These are phyloP conservation scores for Pseudococcus viburni DNA, from an alignment of 2,888 invertebrate genomes.

Conservation along the genomic window DNA sequence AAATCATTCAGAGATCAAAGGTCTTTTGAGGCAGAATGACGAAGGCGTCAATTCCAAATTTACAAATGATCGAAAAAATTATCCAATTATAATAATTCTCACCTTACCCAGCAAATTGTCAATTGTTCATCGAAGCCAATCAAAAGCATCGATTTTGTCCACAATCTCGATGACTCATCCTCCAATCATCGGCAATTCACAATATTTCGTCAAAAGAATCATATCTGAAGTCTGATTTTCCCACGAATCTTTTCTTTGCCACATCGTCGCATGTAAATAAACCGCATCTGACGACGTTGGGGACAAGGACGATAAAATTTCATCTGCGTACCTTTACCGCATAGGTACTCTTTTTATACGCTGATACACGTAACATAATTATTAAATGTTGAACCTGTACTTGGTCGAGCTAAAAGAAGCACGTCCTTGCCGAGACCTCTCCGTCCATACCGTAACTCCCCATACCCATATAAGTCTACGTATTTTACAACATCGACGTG, in stretches of 20 bases:
- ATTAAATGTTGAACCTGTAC: conserved; percentile 64
- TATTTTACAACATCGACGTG: conserved; percentile 61
- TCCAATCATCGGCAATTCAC: no score
- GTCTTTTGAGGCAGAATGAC: background rate
- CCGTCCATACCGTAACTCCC: conserved; percentile 53
- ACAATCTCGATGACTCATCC: background rate
- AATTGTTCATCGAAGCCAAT: no score
- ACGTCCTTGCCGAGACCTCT: conserved; percentile 54
- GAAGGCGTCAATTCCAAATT: background rate
- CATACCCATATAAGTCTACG: conserved; percentile 63
- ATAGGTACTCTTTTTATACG: background rate
- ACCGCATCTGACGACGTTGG: background rate
- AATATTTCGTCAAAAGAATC: no score
- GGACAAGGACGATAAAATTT: conserved; percentile 40
- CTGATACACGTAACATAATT: conserved; percentile 56
- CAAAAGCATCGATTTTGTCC: no score
- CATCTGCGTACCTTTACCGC: background rate
- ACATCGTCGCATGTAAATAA: background rate
- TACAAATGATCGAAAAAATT: background rate
- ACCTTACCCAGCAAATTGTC: no score
- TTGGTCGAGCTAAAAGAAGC: conserved; percentile 60
- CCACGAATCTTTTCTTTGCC: background rate
- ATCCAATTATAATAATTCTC: background rate
- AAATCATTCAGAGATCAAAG: background rate
- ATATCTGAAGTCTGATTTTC: background rate